phyloP scores from a whole-genome alignment of 2,113 vertebrate species.

The Pongo abelii region DNA sequence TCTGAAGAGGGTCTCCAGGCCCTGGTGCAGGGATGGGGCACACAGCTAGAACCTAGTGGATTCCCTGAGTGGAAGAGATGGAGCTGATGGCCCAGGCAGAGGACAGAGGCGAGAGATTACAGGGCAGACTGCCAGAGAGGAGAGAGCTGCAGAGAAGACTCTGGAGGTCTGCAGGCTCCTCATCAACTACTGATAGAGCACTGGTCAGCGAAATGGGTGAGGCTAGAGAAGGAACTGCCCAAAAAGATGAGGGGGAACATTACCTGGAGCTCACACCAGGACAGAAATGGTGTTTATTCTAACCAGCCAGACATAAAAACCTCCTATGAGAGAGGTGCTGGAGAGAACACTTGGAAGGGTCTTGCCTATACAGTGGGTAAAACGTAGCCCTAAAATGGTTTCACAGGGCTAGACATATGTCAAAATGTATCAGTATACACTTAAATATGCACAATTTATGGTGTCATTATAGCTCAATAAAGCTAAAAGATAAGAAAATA shows the following conservation, averaged over 20 bases:
- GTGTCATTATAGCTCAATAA: neutral
- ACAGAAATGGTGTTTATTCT: too few species aligned
- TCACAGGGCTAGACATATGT: neutral
- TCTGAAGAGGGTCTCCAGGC: neutral
- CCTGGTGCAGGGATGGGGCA: neutral
- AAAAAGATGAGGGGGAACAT: neutral
- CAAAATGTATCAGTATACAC: neutral
- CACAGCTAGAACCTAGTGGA: too few species aligned
- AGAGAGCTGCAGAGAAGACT: neutral
- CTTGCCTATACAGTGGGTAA: neutral
- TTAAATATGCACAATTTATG: neutral
- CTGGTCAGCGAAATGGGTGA: accelerated
- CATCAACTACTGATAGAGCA: neutral
- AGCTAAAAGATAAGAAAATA: neutral
- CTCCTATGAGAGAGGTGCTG: neutral
- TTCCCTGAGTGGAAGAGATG: neutral
- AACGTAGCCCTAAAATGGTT: neutral
- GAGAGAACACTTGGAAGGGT: neutral
- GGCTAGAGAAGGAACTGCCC: neutral
- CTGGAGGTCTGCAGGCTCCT: neutral
- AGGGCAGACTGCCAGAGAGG: neutral
- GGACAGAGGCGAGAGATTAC: neutral
- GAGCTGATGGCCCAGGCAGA: neutral
- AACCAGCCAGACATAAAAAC: neutral
- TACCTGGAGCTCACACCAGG: neutral